Percentiles rank a stretch among this genome's conserved stretches.
These are phyloP conservation scores for Dryas iulia DNA, from an alignment of 1,140 invertebrate genomes.

Conservation along the genomic window DNA sequence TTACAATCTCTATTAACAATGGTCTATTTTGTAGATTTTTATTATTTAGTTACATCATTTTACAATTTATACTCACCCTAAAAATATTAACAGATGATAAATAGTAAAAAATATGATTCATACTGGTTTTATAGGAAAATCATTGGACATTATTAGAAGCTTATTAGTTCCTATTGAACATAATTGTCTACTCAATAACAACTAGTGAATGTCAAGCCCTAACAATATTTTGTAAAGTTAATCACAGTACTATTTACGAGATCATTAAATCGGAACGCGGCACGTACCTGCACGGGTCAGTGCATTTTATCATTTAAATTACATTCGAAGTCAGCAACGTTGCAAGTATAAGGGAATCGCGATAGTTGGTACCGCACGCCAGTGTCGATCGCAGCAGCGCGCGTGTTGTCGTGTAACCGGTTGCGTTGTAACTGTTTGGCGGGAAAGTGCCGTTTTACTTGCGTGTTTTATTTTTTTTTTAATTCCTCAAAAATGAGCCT, in stretches of 20 bases:
- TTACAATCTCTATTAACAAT: neutral
- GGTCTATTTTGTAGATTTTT: too few relatives aligned
- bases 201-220: neutral
- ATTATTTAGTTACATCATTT: too few relatives aligned
- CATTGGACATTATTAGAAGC: too few relatives aligned
- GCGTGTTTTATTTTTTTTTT: conserved; percentile 35
- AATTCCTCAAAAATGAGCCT: conserved; percentile 66
- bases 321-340: conserved; percentile 29
- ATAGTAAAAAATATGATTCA: too few relatives aligned
- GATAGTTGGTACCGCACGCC: conserved; percentile 32
- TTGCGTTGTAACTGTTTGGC: conserved; percentile 44
- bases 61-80: too few relatives aligned
- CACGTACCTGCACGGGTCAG: conserved; percentile 23
- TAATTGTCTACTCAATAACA: neutral
- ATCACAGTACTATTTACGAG: conserved; percentile 6
- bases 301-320: conserved; percentile 40
- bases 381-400: conserved; percentile 46
- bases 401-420: conserved; percentile 46
- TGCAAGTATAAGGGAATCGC: conserved; percentile 23
- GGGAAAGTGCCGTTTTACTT: conserved; percentile 46
- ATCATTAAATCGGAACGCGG: conserved; percentile 11
- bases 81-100: too few relatives aligned
- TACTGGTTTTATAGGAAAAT: too few relatives aligned
- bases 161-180: neutral
- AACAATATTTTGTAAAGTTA: neutral